Evolutionary conservation across 1,140 invertebrate genomes (phyloP).

Genomic region (Drosophila dunni): DNA sequence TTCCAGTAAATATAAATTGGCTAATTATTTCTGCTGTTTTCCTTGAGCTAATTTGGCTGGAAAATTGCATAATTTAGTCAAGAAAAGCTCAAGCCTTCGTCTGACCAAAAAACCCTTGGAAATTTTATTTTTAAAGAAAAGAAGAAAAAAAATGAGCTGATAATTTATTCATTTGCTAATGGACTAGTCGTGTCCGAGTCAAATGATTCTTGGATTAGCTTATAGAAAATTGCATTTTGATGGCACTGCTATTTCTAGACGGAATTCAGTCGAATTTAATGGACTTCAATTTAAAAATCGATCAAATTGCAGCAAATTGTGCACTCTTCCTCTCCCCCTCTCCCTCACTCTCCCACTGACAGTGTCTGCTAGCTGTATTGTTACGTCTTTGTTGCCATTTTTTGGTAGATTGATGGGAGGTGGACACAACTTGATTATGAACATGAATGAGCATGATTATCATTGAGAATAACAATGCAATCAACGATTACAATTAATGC

Average conservation of each 20-base stretch:
- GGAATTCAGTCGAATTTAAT: conserved; percentile 46
- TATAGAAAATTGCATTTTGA: background rate
- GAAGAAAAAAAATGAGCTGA: background rate
- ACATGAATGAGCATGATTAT: conserved; percentile 5
- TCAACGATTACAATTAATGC: conserved; percentile 72
- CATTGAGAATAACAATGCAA: conserved; percentile 67
- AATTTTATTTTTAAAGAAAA: background rate
- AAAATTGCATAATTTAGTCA: background rate
- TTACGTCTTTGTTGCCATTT: background rate
- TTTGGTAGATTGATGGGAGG: background rate
- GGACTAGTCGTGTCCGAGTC: conserved; percentile 11
- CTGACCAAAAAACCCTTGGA: too few relatives aligned
- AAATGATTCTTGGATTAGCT: conserved; percentile 1
- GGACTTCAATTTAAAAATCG: conserved; percentile 70
- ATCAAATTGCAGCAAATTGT: conserved; percentile 48
- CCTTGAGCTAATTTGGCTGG: background rate
- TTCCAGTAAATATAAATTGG: too few relatives aligned
- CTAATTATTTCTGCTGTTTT: too few relatives aligned
- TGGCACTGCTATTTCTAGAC: conserved; percentile 11
- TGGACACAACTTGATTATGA: conserved; percentile 13
- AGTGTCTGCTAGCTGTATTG: conserved; percentile 15
- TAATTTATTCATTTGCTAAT: conserved; percentile 23
- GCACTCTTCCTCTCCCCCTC: background rate
- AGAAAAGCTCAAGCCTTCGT: too few relatives aligned
- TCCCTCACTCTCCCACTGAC: background rate